These are phyloP conservation scores for Peromyscus aztecus DNA, from an alignment of 2,797 vertebrate species.

Conservation along the genomic window DNA sequence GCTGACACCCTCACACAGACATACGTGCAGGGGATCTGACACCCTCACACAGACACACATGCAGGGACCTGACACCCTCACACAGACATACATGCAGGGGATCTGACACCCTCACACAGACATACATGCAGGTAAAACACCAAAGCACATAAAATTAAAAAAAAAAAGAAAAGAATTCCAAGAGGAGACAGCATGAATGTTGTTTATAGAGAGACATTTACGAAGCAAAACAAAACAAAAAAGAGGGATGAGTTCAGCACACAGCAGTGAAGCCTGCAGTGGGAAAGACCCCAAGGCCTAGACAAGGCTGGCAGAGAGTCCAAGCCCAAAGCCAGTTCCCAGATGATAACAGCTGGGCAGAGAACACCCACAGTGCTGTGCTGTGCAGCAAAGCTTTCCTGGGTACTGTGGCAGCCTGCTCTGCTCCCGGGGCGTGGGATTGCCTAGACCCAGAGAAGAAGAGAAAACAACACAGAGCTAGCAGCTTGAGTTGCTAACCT, in stretches of 20 bases:
- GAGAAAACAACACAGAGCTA: conserved; percentile 52
- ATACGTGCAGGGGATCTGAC: no score
- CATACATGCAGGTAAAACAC: neutral
- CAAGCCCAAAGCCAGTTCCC: conserved; percentile 76
- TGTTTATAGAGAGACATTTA: neutral
- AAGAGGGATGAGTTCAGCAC: neutral
- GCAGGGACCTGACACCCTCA: neutral
- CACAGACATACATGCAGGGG: neutral
- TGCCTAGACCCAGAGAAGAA: conserved; percentile 63
- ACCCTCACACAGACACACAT: no score
- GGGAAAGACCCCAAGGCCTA: conserved; percentile 63
- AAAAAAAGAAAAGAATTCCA: neutral
- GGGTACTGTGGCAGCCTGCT: conserved; percentile 41
- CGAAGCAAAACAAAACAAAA: neutral
- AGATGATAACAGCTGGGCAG: conserved; percentile 84
- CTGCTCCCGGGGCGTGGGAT: conserved; percentile 68
- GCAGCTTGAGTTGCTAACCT: conserved; percentile 72
- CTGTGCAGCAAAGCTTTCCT: conserved; percentile 62
- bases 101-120: neutral
- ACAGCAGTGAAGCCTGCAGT: neutral
- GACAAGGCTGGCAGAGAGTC: conserved; percentile 65
- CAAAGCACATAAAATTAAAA: neutral
- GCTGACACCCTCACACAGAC: neutral
- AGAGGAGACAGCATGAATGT: neutral
- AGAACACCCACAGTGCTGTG: conserved; percentile 73